Base-by-base conservation (phyloP, 2,797 vertebrate genomes). In the Columba guinea region DNA sequence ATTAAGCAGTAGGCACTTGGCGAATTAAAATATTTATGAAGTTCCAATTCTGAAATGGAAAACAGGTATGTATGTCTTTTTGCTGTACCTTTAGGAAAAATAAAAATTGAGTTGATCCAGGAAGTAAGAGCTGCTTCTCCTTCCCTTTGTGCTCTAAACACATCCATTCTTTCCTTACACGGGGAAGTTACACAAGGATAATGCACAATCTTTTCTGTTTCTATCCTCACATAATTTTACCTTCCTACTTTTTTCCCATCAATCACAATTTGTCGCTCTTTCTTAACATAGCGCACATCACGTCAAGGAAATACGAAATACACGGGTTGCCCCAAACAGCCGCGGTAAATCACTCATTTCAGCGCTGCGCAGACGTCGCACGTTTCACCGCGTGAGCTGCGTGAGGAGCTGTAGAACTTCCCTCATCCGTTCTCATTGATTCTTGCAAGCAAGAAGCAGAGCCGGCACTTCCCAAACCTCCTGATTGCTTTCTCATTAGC, bases 401-500 rank as follows among this genome's bases (percentile, higher is more conserved):
- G 3, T 1, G 20, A 70, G 51, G 78, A 70, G 17, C 34, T 81
- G 81, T 35, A 46, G 65, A 89, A 56, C 77, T 87, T 78, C 71
- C 15, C 60, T 96, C 78, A 10, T 51, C 52, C 23, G 58, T 62
- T 83, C 65, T 56, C 93, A 75, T 59, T 51, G 80, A 71, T 93
- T 88, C 88, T 69, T 46, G 65, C 13, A 71, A 83, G 75, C 91
- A 81, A 32, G 62, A 39, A 79, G 86, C 90, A 51, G 52, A 78
- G 69, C 46, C 69, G 39, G 90, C 15, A 23, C 87, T 86, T 95
- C 91, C 89, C 84, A 74, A 56, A 35, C 32, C 59, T 82, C 81
- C 87, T 63, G 77, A 83, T 78, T 77, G 78, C 86, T n/a, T 24
- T 51, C 94, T 95, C 96, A 94, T 96, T 90, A 96, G 78, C 91